Evolutionary conservation across 2,888 invertebrate genomes (phyloP), one percentile per base, ranked within the genome.

Genomic region (Cyclophora albipunctata): DNA sequence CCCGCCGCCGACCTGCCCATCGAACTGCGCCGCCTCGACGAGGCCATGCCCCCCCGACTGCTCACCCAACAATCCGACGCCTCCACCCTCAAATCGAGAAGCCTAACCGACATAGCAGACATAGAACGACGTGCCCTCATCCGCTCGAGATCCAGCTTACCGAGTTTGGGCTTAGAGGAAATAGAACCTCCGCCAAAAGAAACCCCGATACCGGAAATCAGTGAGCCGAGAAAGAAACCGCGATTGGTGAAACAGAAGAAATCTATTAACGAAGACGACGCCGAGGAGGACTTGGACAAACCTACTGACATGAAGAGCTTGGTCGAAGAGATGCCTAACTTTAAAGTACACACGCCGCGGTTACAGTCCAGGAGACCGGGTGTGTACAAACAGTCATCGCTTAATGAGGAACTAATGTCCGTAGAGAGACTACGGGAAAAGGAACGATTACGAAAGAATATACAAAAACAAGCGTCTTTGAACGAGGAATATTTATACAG

Each of bases 351-450:
- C 50, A 79, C 89, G 1, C 81, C 82, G 42, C 81, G 80, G 51
- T 58, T 80, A 59, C 81, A 84, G 45, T 81, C 85, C 7, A 88
- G 88, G 62, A 88, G 91, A 62, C 91, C 91, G 41, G 91, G 91
- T 35, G 92, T 94, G 4, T 89, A 92, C 57, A 95, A 97, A 71
- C 96, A 97, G 75, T 93, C 95, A 58, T 96, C 96, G 2, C 90
- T 97, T 54, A 96, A 96, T 70, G 96, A 96, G 74, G 96, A 96
- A 73, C 84, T 96, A 7, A 95, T 96, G 93, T 96, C 95, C 3
- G 93, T 93, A n/a, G 96, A 96, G 66, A 87, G 96, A 50, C 80
- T 96, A 66, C 86, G 93, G 54, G 96, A 96, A 74, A 96, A 96
- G 67, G 96, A 96, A 73, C 90, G 91, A 46, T 91, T 96, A 33